A percentile compares a stretch with the other conserved stretches of the same genome.
Evolutionary conservation across 2,888 invertebrate species (phyloP).

Genomic region (Brassicogethes aeneus): DNA sequence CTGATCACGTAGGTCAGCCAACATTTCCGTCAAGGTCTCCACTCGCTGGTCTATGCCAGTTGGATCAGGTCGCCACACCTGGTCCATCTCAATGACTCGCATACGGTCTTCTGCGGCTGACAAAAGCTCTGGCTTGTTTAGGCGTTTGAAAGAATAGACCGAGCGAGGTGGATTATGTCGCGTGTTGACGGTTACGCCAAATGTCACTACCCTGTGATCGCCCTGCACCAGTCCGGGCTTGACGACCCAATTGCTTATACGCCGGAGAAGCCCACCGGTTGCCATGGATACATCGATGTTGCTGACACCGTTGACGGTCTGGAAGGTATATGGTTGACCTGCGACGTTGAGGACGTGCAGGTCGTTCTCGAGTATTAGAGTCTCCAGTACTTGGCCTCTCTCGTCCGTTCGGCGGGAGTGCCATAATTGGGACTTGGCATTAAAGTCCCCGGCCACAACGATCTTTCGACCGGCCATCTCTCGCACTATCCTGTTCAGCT

Average conservation of each 20-base stretch:
- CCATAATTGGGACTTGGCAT: no score
- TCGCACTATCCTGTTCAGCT: no score
- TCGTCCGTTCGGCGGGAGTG: neutral
- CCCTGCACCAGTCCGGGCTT: neutral
- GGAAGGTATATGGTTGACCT: conserved; percentile 4
- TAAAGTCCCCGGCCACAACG: no score
- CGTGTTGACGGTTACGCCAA: no score
- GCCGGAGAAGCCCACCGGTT: neutral
- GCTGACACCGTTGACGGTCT: conserved; percentile 4
- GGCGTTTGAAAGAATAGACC: neutral
- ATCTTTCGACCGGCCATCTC: no score
- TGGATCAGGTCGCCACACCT: neutral
- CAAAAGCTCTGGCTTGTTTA: neutral
- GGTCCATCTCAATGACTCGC: neutral
- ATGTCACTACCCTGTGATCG: conserved; percentile 1
- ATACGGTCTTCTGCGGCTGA: neutral
- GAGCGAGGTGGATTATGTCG: no score
- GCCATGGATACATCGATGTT: neutral
- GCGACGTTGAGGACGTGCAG: conserved; percentile 3
- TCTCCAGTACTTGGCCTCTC: neutral
- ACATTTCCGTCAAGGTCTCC: neutral
- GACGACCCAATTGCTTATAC: neutral
- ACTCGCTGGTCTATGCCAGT: neutral
- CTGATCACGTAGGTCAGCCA: neutral
- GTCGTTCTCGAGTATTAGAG: conserved; percentile 1